These are phyloP conservation scores for Pangasius sanitwongsei DNA, from an alignment of 2,797 vertebrate species.

Conservation along the genomic window DNA sequence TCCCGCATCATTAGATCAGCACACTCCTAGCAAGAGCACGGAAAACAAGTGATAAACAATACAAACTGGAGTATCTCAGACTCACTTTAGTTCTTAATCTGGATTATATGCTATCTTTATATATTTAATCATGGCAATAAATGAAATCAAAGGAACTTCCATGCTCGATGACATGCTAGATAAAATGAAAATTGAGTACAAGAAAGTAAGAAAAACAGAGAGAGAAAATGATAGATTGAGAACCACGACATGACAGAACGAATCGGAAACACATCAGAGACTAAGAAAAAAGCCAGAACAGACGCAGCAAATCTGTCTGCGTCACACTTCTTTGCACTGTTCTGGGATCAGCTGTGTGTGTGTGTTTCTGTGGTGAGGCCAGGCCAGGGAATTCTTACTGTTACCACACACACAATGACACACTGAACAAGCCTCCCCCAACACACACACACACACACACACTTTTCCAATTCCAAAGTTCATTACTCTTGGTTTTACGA, in stretches of 20 bases:
- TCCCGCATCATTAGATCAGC: background rate
- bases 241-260: background rate
- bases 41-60: background rate
- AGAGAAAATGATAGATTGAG: background rate
- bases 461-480: background rate
- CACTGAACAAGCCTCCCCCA: background rate
- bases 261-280: background rate
- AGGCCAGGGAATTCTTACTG: background rate
- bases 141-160: background rate
- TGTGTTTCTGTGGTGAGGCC: background rate
- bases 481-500: background rate
- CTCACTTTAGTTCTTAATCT: background rate
- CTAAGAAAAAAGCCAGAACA: background rate
- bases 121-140: background rate
- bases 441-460: background rate
- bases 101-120: too few species aligned
- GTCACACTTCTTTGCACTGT: background rate
- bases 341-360: background rate
- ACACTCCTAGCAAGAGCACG: background rate
- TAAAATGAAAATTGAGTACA: background rate
- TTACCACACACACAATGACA: slow-evolving; percentile 2
- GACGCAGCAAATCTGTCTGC: background rate
- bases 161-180: background rate
- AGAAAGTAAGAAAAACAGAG: background rate
- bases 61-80: background rate